phyloP scores from a whole-genome alignment of 1,140 invertebrate genomes.

The Calephelis virginiensis region DNA sequence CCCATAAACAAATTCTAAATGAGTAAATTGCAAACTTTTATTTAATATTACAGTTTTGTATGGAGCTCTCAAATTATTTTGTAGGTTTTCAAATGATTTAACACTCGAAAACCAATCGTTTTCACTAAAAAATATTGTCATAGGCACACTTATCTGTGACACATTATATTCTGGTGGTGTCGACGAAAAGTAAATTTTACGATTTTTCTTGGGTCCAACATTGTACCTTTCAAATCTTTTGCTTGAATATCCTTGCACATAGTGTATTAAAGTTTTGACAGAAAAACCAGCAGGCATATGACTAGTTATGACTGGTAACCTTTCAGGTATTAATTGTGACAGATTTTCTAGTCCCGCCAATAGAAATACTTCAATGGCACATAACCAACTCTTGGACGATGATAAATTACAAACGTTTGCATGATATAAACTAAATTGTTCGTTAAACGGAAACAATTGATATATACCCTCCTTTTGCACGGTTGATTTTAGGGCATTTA shows the following conservation, averaged over 20 bases:
- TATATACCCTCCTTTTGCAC: slow-evolving; percentile 38
- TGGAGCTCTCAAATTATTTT: slow-evolving; percentile 40
- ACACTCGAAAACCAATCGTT: slow-evolving; percentile 52
- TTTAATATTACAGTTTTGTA: slow-evolving; percentile 40
- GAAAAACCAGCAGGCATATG: slow-evolving; percentile 58
- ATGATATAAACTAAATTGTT: slow-evolving; percentile 28
- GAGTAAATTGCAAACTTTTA: slow-evolving; percentile 50
- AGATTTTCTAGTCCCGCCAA: slow-evolving; percentile 44
- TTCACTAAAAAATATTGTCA: slow-evolving; percentile 50
- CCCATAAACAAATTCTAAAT: slow-evolving; percentile 64
- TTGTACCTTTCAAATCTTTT: slow-evolving; percentile 56
- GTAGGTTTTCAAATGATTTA: slow-evolving; percentile 42
- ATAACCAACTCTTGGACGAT: slow-evolving; percentile 38
- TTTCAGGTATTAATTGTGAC: slow-evolving; percentile 42
- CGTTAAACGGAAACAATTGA: slow-evolving; percentile 1
- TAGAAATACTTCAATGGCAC: slow-evolving; percentile 46
- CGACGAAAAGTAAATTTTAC: slow-evolving; percentile 39
- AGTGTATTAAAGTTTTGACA: slow-evolving; percentile 54
- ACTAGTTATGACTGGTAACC: slow-evolving; percentile 46
- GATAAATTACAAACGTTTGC: slow-evolving; percentile 43
- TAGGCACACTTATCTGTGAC: slow-evolving; percentile 41
- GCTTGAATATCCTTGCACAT: slow-evolving; percentile 48
- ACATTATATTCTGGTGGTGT: slow-evolving; percentile 53
- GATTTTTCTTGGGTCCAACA: slow-evolving; percentile 47
- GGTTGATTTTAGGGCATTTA: slow-evolving; percentile 33